Evolutionary conservation across 2,113 vertebrate genomes (phyloP), one percentile per base, ranked within the genome.

Genomic region (Caranx melampygus): DNA sequence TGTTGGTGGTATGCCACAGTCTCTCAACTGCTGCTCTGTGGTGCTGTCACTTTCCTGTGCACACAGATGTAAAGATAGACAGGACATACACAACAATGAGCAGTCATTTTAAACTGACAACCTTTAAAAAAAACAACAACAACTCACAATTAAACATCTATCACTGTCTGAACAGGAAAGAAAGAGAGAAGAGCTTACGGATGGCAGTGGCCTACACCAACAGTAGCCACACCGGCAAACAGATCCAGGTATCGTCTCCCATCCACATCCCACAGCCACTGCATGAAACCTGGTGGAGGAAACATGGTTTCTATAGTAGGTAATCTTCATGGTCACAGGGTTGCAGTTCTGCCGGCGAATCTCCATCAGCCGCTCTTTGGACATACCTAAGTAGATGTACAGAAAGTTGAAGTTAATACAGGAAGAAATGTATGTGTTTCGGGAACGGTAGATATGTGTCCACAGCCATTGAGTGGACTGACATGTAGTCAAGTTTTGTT

Each of bases 171-270:
- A 21, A 55, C 5, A 12, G 12, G 1, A n/a, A 64, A 42, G 14
- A 40, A 34, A 14, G 6, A 64, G 3, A 49, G 51, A 34, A 55
- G 60, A 59, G 4, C 97, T 97, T 93, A 99, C 98, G 97, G 98
- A 75, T 99, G 96, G 81, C 97, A 99, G 89, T 99, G 98, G 44
- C 98, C 98, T 37, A 98, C 96, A 59, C 95, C 94, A 87, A 99
- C 94, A 14, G 98, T 99, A 16, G 95, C 96, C 63, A 99, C 96
- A 35, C 98, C 98, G 13, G 95, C 97, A 89, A 98, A 98, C 31
- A 98, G 87, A 86, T 99, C 98, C 21, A 99, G 95, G 88, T 99
- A 99, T 76, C 98, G 93, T 21, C 60, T 94, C 6, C 97, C 98
- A 3, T 98, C 92, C 4, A 94, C 85, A 63, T 99, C 98, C 94